Base-by-base conservation (phyloP, 2,888 invertebrate genomes). In the Lypha dubia region DNA sequence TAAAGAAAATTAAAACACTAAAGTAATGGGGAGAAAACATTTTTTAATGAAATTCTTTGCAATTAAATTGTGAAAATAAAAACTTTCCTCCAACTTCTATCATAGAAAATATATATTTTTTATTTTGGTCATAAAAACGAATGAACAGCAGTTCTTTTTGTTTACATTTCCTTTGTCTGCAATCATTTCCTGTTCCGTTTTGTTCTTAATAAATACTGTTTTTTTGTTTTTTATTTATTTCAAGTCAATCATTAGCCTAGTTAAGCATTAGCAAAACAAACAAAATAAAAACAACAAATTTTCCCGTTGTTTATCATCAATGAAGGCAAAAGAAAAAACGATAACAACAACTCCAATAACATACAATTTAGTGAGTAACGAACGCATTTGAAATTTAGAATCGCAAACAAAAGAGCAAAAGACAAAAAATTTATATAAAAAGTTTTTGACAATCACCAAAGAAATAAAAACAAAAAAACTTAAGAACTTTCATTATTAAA, bases 161-260 rank as follows among this genome's bases (percentile, higher is more conserved):
- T 77, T 68, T 62, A 51, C 62, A 62, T 53, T 79, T 74, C 68
- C 63, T 79, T 77, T 62, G 32, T 76, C 51, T 71, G n/a, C 13
- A 49, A 51, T 46, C 58, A 73, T 49, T 71, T 77, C 80, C 74
- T 53, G 62, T 73, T 74, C 56, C 49, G 51, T 60, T 65, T 76
- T 20, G 6, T 17, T 32, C 9, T 41, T 44, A 20, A 51, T 28
- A 32, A 20, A 51, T 28, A 32, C 13, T 44, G 28, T 28, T 73
- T 63, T 75, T 53, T n/a, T n/a, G n/a, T n/a, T 75, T 81, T 35
- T 38, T 20, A 5, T 44, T 70, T 22, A 20, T 62, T 20, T 46
- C 41, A 53, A 53, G 68, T 53, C 68, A 79, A 80, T 84, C 84
- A 84, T 80, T 80, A 84, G 80, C 80, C 80, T 51, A 73, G 84